Evolutionary conservation across 2,797 vertebrate species (phyloP), one percentile per base, ranked within the genome.

Genomic region (Dryobates pubescens): DNA sequence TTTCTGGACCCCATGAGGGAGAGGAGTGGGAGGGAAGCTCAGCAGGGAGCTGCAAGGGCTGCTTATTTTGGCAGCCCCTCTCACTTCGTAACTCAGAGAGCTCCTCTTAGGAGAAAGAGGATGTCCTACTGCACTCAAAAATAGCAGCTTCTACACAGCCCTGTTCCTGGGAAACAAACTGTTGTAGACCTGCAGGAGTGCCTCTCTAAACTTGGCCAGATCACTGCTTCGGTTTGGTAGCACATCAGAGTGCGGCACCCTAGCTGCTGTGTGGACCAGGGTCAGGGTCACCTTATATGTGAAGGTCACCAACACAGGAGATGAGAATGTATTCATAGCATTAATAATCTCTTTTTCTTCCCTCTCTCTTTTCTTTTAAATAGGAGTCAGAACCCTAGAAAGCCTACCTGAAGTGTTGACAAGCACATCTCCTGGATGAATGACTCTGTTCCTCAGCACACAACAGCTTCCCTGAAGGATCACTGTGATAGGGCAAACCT

Each of bases 401-500:
- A 73, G 64, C 38, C 81, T 34, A 14, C 32, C 24, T 82, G 90
- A 94, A 90, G 88, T 86, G 49, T 77, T 62, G 7, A 79, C 69
- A 96, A 97, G 93, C 95, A 94, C 95, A 93, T 92, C 81, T 74
- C 36, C 93, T 82, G 80, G 88, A 94, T 93, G 92, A 94, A 51
- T 91, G 92, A 92, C 85, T 45, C 76, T 92, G 76, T 95, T 95
- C 90, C 95, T 95, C 93, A 89, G 92, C 95, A 92, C 88, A 93
- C 82, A 94, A 92, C 90, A 95, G 82, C 97, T 96, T 94, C 94
- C 93, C 94, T 91, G 91, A 94, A 93, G 91, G 96, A 94, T 97
- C 97, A 97, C 97, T 97, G 97, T 97, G 96, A 97, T 82, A 91
- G 74, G 97, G 85, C 93, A 95, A 96, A 96, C 87, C n/a, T 16